phyloP scores from a whole-genome alignment of 2,888 invertebrate genomes.

The Kuschelorhynchus macadamiae region DNA sequence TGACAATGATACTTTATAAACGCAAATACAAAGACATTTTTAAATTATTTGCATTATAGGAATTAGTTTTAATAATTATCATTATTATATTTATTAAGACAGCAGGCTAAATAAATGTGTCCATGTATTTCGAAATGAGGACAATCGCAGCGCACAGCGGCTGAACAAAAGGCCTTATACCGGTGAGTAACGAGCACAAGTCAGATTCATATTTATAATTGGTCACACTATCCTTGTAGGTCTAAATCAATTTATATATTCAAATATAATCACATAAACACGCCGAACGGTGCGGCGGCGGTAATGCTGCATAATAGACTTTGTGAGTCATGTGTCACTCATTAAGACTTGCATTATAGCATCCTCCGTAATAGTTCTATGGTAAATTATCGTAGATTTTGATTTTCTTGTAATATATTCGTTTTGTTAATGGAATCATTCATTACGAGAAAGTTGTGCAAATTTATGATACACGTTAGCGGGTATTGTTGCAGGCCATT shows the following conservation, averaged over 20 bases:
- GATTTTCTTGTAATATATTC: conserved; percentile 9
- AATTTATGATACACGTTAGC: conserved; percentile 1
- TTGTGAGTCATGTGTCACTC: conserved; percentile 46
- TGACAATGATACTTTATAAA: too few species aligned
- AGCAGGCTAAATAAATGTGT: neutral
- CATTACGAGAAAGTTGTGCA: conserved; percentile 4
- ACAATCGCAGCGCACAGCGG: conserved; percentile 2
- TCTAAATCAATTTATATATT: conserved; percentile 63
- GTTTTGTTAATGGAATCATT: conserved; percentile 12
- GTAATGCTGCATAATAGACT: conserved; percentile 37
- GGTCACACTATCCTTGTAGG: conserved; percentile 59
- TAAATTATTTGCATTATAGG: too few species aligned
- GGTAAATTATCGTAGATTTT: conserved; percentile 16
- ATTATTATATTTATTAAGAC: too few species aligned
- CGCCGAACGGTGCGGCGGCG: conserved; percentile 34
- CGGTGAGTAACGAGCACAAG: conserved; percentile 32
- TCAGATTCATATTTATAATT: conserved; percentile 56
- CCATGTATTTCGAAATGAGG: conserved; percentile 13
- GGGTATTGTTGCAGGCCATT: neutral
- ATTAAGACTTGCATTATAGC: conserved; percentile 42
- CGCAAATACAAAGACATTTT: too few species aligned
- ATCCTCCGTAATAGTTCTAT: conserved; percentile 27
- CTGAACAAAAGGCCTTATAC: conserved; percentile 30
- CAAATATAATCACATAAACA: conserved; percentile 63
- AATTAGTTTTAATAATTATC: too few species aligned